Base-by-base conservation (phyloP, 2,113 vertebrate genomes). In the Percina caprodes region DNA sequence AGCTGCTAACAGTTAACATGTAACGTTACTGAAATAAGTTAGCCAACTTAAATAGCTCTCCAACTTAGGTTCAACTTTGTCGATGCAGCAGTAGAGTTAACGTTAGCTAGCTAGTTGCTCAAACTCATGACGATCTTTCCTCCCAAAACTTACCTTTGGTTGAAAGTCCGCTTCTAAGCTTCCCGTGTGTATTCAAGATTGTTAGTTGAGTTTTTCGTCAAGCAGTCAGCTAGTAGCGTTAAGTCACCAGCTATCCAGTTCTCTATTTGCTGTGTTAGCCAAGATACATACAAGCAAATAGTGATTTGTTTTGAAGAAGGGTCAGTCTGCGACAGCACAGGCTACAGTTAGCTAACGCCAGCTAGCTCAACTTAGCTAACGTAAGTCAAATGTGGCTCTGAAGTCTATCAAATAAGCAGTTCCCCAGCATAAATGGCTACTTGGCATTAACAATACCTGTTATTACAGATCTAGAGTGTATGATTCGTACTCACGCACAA, bases 251-350 rank as follows among this genome's bases (percentile, higher is more conserved):
- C 79, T 67, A 46, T 26, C n/a, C 14, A 69, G 86, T 89, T 85
- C 86, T 86, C 83, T 72, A n/a, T 24, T 33, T 82, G 45, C 83
- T 19, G 59, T 58, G 74, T 71, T 70, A 81, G 89, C 90, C 82
- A 59, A 23, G 82, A 78, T 26, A 80, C 85, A 70, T 81, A 58
- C 81, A 59, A 88, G 84, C 48, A 65, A 72, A 78, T 82, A 70
- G 78, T 88, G 92, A 83, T 94, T 93, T 94, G 92, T 93, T 93
- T 92, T 93, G 92, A 90, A 88, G 87, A 91, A 84, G 46, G 89
- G 79, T 90, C 86, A 88, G 89, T 79, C 90, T 86, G 83, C 89
- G 85, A 87, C n/a, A n/a, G n/a, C n/a, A n/a, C n/a, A n/a, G n/a
- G n/a, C n/a, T n/a, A 74, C 72, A 51, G 86, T 67, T 75, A 88